These are phyloP conservation scores for Chloebia gouldiae DNA, from an alignment of 2,113 vertebrate species.

Conservation along the genomic window DNA sequence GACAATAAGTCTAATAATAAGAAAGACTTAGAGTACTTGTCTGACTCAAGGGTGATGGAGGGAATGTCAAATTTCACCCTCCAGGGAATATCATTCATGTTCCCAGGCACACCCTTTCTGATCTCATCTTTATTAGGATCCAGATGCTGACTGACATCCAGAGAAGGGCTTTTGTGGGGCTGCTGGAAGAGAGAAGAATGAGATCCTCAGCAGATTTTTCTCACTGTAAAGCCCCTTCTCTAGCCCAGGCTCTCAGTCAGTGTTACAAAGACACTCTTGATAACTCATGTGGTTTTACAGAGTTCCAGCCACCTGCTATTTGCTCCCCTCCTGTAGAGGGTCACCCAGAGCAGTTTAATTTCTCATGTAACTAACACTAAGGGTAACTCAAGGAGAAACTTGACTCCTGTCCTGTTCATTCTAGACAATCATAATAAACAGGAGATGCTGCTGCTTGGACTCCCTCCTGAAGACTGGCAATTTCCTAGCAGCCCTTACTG, in stretches of 20 bases:
- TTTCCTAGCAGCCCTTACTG: neutral
- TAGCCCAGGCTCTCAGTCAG: neutral
- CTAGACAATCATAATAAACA: neutral
- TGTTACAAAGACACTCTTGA: neutral
- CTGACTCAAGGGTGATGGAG: conserved; percentile 4
- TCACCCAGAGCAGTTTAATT: neutral
- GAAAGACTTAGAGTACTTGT: conserved; percentile 44
- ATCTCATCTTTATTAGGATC: conserved; percentile 40
- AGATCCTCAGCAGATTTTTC: neutral
- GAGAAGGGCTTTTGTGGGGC: conserved; percentile 20
- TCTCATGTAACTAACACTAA: neutral
- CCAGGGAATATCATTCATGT: neutral
- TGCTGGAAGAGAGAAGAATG: neutral
- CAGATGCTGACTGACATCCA: neutral
- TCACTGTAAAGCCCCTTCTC: neutral
- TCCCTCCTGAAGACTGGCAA: neutral
- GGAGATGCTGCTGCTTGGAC: neutral
- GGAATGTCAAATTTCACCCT: conserved; percentile 32
- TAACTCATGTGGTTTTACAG: neutral
- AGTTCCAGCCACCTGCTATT: neutral
- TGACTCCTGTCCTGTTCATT: neutral
- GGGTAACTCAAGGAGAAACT: neutral
- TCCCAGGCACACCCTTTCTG: neutral
- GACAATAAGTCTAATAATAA: neutral
- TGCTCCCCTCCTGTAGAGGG: neutral